Conservation (phyloP, 2,888 invertebrate genomes). For the Cerceris ruficornis region DNA sequence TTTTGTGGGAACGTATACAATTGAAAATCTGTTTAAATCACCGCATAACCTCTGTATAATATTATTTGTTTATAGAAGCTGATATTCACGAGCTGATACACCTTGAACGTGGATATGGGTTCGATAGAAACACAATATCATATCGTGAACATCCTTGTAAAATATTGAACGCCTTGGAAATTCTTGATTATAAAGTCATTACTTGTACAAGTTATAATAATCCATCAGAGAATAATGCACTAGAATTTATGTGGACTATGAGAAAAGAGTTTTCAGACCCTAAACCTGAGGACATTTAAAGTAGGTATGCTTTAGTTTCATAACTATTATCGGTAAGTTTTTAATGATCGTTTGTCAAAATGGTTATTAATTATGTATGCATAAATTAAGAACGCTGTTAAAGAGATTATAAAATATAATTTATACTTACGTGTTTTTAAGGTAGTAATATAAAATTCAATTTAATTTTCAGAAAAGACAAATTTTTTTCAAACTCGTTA, state of each 20-base stretch:
- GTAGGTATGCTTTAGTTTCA: slow-evolving; percentile 68
- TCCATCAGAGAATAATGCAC: slow-evolving; percentile 90
- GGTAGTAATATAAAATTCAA: too few relatives aligned
- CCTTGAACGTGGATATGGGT: slow-evolving; percentile 92
- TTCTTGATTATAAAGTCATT: slow-evolving; percentile 93
- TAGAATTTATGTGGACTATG: slow-evolving; percentile 96
- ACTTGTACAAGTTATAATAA: slow-evolving; percentile 93
- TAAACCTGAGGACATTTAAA: slow-evolving; percentile 84
- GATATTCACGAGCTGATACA: slow-evolving; percentile 92
- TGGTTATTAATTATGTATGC: slow-evolving; percentile 1
- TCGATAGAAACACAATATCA: slow-evolving; percentile 92
- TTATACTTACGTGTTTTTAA: too few relatives aligned
- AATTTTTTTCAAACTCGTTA: too few relatives aligned
- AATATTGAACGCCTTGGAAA: slow-evolving; percentile 93
- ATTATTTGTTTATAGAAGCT: slow-evolving; percentile 83
- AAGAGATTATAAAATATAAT: too few relatives aligned
- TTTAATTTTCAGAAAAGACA: too few relatives aligned
- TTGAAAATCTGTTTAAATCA: neutral
- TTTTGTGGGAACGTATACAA: neutral
- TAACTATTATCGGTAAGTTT: neutral
- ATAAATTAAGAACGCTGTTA: neutral
- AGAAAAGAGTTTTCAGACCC: slow-evolving; percentile 93
- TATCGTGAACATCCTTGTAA: slow-evolving; percentile 94
- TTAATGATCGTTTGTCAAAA: neutral
- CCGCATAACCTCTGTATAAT: too few relatives aligned